Conservation (phyloP, 23 tunicate genomes). For the Phallusia fumigata region DNA sequence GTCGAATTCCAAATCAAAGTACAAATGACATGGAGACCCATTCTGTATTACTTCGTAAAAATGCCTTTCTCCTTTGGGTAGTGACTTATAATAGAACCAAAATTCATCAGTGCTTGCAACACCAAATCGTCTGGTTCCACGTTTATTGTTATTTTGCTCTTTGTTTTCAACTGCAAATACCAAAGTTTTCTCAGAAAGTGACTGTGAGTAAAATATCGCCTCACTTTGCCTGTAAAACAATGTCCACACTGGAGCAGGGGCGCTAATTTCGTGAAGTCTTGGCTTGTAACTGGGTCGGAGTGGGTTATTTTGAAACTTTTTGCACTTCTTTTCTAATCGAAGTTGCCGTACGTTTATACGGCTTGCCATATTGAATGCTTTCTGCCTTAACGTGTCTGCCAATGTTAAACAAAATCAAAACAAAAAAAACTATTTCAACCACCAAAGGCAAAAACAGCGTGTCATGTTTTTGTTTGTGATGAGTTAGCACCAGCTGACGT, state of each 20-base stretch:
- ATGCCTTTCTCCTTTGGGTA: constrained; percentile 47
- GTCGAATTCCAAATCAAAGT: constrained; percentile 83
- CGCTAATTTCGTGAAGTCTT: constrained; percentile 33
- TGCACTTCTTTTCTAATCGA: constrained; percentile 28
- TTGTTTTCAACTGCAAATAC: constrained; percentile 67
- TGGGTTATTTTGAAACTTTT: constrained; percentile 43
- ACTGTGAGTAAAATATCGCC: constrained; percentile 53
- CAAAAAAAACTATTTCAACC: too few relatives aligned
- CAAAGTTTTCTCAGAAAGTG: constrained; percentile 18
- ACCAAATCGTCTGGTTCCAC: constrained; percentile 61
- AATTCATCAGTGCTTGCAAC: constrained; percentile 75
- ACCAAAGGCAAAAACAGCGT: too few relatives aligned
- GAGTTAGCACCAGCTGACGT: too few relatives aligned
- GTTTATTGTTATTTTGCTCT: not conserved
- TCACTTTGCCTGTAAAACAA: constrained; percentile 51
- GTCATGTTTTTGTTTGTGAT: too few relatives aligned
- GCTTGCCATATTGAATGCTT: too few relatives aligned
- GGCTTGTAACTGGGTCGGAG: constrained; percentile 46
- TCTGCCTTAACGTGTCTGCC: too few relatives aligned
- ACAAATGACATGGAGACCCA: constrained; percentile 64
- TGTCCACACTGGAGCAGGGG: constrained; percentile 65
- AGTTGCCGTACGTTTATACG: not conserved
- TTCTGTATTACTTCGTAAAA: constrained; percentile 81
- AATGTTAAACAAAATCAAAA: too few relatives aligned
- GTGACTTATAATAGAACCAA: constrained; percentile 67